phyloP scores from a whole-genome alignment of 1,140 invertebrate species.

The Ylistrum balloti region DNA sequence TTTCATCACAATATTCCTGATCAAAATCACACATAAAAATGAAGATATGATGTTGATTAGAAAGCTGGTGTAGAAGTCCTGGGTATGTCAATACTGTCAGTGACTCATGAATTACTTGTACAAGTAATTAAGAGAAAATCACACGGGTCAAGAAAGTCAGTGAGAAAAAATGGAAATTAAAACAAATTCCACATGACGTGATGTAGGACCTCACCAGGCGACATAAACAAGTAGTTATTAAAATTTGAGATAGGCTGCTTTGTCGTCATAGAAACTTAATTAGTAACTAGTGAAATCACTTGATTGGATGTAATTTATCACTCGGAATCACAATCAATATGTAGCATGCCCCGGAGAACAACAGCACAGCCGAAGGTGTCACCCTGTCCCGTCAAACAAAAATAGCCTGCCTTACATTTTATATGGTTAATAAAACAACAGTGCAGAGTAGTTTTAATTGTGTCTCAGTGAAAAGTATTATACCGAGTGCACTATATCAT shows the following conservation, averaged over 20 bases:
- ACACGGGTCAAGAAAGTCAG: slow-evolving; percentile 30
- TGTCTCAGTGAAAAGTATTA: no score
- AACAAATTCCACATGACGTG: background rate
- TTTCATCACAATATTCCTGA: slow-evolving; percentile 3
- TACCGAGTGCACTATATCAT: no score
- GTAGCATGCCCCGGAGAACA: background rate
- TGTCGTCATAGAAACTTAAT: slow-evolving; percentile 39
- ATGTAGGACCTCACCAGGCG: background rate
- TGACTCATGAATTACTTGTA: slow-evolving; percentile 35
- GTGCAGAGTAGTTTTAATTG: no score
- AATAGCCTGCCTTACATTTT: no score
- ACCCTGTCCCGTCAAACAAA: background rate
- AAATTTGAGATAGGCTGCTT: slow-evolving; percentile 14
- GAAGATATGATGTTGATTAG: background rate
- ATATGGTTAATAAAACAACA: no score
- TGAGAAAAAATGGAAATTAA: slow-evolving; percentile 40
- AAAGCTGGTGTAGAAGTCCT: background rate
- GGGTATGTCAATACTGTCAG: background rate
- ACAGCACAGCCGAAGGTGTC: slow-evolving; percentile 2
- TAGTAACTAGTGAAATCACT: slow-evolving; percentile 28
- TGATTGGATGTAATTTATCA: slow-evolving; percentile 40
- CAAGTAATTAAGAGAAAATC: slow-evolving; percentile 28
- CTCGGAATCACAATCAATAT: background rate
- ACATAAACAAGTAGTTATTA: slow-evolving; percentile 30
- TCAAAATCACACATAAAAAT: slow-evolving; percentile 36